These are phyloP conservation scores for Rhynchopsitta pachyrhyncha DNA, from an alignment of 2,113 vertebrate species.

Conservation along the genomic window DNA sequence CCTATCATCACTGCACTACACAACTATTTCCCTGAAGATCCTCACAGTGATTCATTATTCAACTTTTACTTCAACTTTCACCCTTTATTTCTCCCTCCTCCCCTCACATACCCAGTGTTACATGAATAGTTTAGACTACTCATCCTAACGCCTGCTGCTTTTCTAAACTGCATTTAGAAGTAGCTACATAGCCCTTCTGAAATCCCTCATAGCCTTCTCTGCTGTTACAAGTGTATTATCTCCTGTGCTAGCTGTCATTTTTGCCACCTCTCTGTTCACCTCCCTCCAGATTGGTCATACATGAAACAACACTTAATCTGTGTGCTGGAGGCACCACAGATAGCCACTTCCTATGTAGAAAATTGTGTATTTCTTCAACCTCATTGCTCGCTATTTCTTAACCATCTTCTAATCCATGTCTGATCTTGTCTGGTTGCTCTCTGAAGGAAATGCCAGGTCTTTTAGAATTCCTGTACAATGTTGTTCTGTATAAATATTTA, in stretches of 20 bases:
- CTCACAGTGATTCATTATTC: not conserved
- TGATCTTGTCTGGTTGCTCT: not conserved
- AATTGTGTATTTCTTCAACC: not conserved
- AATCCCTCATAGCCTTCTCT: not conserved
- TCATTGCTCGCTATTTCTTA: not conserved
- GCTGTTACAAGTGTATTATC: not conserved
- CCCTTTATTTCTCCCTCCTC: not conserved
- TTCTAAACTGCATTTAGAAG: not conserved
- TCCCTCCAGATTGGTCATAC: not conserved
- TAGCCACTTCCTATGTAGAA: not conserved
- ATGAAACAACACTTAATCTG: not conserved
- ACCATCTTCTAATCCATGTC: not conserved
- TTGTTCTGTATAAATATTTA: conserved; percentile 22
- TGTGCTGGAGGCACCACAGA: not conserved
- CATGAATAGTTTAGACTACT: not conserved
- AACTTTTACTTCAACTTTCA: not conserved
- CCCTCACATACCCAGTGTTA: not conserved
- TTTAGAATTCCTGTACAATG: not conserved
- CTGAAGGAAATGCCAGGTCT: not conserved
- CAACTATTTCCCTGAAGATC: not conserved
- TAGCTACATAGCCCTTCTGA: not conserved
- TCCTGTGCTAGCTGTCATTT: not conserved
- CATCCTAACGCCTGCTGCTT: not conserved
- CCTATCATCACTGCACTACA: not conserved
- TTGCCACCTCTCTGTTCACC: not conserved